phyloP scores from a whole-genome alignment of 1,140 invertebrate genomes.

The Musca domestica region DNA sequence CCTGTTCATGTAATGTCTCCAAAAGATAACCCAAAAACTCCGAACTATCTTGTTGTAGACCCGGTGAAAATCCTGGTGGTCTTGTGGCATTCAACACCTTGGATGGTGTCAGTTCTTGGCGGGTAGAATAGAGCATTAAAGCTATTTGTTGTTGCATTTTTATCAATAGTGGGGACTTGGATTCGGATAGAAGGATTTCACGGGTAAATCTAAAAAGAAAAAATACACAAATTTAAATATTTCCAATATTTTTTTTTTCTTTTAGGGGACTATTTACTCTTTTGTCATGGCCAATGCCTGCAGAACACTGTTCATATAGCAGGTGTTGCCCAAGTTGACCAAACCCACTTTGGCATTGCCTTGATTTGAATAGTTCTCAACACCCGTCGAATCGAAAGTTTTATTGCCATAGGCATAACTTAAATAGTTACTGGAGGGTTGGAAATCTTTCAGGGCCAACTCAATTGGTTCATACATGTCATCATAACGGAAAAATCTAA shows the following conservation, averaged over 20 bases:
- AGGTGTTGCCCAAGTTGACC: slow-evolving; percentile 82
- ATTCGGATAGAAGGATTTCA: slow-evolving; percentile 59
- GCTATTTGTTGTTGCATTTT: slow-evolving; percentile 75
- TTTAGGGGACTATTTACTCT: slow-evolving; percentile 64
- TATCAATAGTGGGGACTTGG: slow-evolving; percentile 59
- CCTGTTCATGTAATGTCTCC: slow-evolving; percentile 71
- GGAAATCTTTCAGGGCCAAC: slow-evolving; percentile 32
- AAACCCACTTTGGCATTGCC: slow-evolving; percentile 68
- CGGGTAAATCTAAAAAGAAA: slow-evolving; percentile 59
- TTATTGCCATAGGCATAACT: slow-evolving; percentile 32
- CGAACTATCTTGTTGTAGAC: slow-evolving; percentile 83
- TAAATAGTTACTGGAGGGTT: slow-evolving; percentile 37
- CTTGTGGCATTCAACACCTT: slow-evolving; percentile 66
- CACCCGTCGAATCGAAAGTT: slow-evolving; percentile 26
- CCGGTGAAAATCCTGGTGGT: slow-evolving; percentile 72
- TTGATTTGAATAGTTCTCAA: slow-evolving; percentile 4
- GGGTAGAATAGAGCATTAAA: slow-evolving; percentile 67
- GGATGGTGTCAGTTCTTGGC: slow-evolving; percentile 65
- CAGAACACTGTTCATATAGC: slow-evolving; percentile 83
- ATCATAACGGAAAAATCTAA: slow-evolving; percentile 55
- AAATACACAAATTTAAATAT: not conserved
- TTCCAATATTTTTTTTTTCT: not conserved
- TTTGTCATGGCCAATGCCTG: slow-evolving; percentile 80
- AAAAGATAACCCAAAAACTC: slow-evolving; percentile 79
- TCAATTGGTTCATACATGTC: slow-evolving; percentile 50